A percentile compares a stretch with the other conserved stretches of the same genome.
phyloP scores from a whole-genome alignment of 2,113 vertebrate species.

The Calidris pugnax region DNA sequence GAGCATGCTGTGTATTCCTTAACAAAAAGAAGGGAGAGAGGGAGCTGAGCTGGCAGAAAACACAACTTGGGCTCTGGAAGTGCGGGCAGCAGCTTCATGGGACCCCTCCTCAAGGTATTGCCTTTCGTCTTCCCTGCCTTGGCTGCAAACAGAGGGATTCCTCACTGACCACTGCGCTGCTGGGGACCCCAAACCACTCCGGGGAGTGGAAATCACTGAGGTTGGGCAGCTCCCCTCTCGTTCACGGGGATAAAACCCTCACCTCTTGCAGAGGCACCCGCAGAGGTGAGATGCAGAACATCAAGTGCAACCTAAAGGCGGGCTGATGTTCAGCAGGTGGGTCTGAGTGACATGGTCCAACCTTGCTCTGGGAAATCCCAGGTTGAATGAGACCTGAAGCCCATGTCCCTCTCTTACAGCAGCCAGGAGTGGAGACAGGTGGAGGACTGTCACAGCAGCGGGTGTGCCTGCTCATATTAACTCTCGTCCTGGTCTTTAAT shows the following conservation, averaged over 20 bases:
- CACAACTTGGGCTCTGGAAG: rapidly evolving
- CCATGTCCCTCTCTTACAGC: neutral
- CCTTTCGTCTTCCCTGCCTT: rapidly evolving
- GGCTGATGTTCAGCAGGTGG: neutral
- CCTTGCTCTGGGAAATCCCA: neutral
- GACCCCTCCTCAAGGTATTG: rapidly evolving
- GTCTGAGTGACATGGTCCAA: neutral
- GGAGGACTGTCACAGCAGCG: neutral
- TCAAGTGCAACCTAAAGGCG: rapidly evolving
- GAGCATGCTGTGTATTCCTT: neutral
- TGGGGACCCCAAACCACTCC: rapidly evolving
- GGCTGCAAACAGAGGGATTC: neutral
- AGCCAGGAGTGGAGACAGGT: neutral
- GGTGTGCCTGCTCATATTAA: neutral
- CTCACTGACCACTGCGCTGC: rapidly evolving
- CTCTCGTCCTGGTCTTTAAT: neutral
- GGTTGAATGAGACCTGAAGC: neutral
- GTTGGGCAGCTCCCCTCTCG: neutral
- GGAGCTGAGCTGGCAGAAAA: neutral
- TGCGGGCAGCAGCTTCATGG: neutral
- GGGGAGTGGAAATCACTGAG: neutral
- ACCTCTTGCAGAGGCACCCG: rapidly evolving
- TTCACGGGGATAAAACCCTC: rapidly evolving
- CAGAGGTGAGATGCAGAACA: neutral
- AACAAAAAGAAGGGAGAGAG: neutral